phyloP scores from a whole-genome alignment of 2,888 invertebrate species.

The Ochlodes sylvanus region DNA sequence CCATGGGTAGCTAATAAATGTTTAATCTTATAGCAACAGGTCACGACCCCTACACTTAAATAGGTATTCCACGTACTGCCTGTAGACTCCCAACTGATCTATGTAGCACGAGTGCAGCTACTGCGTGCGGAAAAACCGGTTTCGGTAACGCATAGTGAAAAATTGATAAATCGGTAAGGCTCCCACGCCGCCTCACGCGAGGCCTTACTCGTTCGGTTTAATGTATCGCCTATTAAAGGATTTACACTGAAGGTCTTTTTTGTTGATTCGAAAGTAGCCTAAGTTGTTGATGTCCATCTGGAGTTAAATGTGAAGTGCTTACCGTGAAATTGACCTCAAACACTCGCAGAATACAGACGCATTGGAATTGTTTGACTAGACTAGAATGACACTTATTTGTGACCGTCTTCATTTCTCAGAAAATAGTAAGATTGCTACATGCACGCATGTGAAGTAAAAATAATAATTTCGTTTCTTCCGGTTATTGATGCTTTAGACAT shows the following conservation, averaged over 20 bases:
- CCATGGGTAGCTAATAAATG: too few relatives aligned
- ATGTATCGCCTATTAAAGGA: slow-evolving; percentile 15
- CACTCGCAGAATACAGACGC: too few relatives aligned
- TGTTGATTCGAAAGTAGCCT: neutral
- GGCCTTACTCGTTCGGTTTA: slow-evolving; percentile 15
- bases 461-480: too few relatives aligned
- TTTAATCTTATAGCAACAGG: too few relatives aligned
- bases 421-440: too few relatives aligned
- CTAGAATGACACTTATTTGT: too few relatives aligned
- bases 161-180: slow-evolving; percentile 33
- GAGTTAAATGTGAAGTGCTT: neutral
- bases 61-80: slow-evolving; percentile 1
- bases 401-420: too few relatives aligned
- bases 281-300: too few relatives aligned
- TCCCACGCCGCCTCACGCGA: slow-evolving; percentile 30
- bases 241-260: slow-evolving; percentile 7
- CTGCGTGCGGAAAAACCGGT: slow-evolving; percentile 50
- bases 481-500: too few relatives aligned
- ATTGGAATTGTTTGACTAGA: too few relatives aligned
- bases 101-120: slow-evolving; percentile 46
- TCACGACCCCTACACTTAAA: too few relatives aligned
- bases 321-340: slow-evolving; percentile 1
- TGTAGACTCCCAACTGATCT: slow-evolving; percentile 40
- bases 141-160: slow-evolving; percentile 39
- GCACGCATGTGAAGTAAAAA: too few relatives aligned